Evolutionary conservation across 1,140 invertebrate genomes (phyloP).

Genomic region (Zophobas morio): DNA sequence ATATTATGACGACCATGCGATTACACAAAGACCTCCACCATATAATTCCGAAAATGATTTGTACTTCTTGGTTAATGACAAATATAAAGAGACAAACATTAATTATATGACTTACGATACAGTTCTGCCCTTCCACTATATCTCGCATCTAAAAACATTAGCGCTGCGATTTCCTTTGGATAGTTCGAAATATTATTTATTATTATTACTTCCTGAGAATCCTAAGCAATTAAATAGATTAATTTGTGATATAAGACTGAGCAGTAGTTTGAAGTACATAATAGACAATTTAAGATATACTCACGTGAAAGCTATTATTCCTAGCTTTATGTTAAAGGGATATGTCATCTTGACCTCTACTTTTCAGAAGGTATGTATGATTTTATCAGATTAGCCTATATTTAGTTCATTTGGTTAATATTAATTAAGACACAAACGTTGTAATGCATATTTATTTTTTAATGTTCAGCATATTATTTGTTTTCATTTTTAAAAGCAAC

Average conservation of each 20-base stretch:
- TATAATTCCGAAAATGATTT: constrained; percentile 51
- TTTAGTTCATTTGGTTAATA: not conserved
- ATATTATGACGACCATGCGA: constrained; percentile 46
- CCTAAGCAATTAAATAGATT: constrained; percentile 67
- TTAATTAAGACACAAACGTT: too few species aligned
- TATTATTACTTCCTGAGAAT: constrained; percentile 73
- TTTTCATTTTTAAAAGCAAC: too few species aligned
- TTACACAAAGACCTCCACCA: constrained; percentile 47
- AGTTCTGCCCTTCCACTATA: constrained; percentile 81
- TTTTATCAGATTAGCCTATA: not conserved
- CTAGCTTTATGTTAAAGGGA: constrained; percentile 83
- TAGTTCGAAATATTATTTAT: constrained; percentile 75
- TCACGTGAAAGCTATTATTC: constrained; percentile 81
- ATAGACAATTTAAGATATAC: constrained; percentile 76
- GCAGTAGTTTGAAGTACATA: constrained; percentile 75
- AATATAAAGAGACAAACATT: constrained; percentile 60
- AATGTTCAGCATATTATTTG: not conserved
- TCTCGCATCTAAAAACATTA: constrained; percentile 78
- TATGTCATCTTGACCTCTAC: constrained; percentile 83
- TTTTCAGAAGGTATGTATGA: constrained; percentile 79
- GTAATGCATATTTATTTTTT: not conserved
- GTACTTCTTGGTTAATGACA: constrained; percentile 63
- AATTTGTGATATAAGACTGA: constrained; percentile 65
- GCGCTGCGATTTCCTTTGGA: constrained; percentile 84
- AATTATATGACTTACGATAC: constrained; percentile 80